A percentile compares a stretch with the other conserved stretches of the same genome.
These are phyloP conservation scores for silkworm (Bombyx mori) DNA, from an alignment of 1,140 invertebrate genomes.

Conservation along the genomic window ASM3026992v2 NC_085110.1:3301501-3302000, in stretches of 20 bases:
- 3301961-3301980: no score
- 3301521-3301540: no score
- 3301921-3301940: no score
- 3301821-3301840: conserved; percentile 3
- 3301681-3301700: conserved; percentile 64
- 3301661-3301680: conserved; percentile 55
- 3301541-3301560: no score
- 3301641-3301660: conserved; percentile 38
- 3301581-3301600: no score
- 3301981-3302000: no score
- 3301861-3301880: no score
- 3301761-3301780: conserved; percentile 35
- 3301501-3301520: no score
- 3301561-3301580: no score
- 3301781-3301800: conserved; percentile 25
- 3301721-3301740: conserved; percentile 43
- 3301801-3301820: conserved; percentile 17
- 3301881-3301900: no score
- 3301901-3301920: no score
- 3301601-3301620: background rate
- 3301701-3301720: conserved; percentile 72
- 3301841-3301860: background rate
- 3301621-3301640: conserved; percentile 20
- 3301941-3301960: no score
- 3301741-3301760: conserved; percentile 55